These are phyloP conservation scores for Drosophila prolongata DNA, from an alignment of 2,888 invertebrate species.

Conservation along the genomic window DNA sequence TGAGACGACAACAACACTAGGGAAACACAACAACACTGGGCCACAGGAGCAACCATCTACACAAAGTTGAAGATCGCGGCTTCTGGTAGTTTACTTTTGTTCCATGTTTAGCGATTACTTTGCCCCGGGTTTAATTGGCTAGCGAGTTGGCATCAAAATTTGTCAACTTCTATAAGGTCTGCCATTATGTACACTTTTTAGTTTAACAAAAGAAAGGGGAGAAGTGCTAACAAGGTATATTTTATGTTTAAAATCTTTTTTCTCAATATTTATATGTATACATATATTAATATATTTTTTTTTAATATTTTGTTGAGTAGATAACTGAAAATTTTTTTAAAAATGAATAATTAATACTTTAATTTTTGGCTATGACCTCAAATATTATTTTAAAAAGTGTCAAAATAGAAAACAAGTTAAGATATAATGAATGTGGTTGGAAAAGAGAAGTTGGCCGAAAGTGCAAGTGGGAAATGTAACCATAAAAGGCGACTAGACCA, in stretches of 20 bases:
- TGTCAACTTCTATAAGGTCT: slow-evolving; percentile 14
- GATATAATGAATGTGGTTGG: no score
- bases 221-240: background rate
- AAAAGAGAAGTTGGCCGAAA: no score
- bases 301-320: no score
- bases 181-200: background rate
- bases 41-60: slow-evolving; percentile 12
- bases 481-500: slow-evolving; percentile 7
- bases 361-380: no score
- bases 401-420: no score
- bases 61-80: slow-evolving; percentile 14
- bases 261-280: no score
- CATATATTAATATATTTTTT: no score
- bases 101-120: slow-evolving; percentile 56
- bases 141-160: slow-evolving; percentile 24
- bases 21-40: slow-evolving; percentile 3
- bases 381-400: no score
- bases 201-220: background rate
- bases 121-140: slow-evolving; percentile 41
- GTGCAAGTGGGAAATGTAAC: background rate
- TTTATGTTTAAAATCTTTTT: no score
- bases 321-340: no score
- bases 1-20: slow-evolving; percentile 25
- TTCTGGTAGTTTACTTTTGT: slow-evolving; percentile 45
- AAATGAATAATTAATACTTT: no score